Evolutionary conservation across 2,888 invertebrate species (phyloP).

Genomic region (Endomychus coccineus): DNA sequence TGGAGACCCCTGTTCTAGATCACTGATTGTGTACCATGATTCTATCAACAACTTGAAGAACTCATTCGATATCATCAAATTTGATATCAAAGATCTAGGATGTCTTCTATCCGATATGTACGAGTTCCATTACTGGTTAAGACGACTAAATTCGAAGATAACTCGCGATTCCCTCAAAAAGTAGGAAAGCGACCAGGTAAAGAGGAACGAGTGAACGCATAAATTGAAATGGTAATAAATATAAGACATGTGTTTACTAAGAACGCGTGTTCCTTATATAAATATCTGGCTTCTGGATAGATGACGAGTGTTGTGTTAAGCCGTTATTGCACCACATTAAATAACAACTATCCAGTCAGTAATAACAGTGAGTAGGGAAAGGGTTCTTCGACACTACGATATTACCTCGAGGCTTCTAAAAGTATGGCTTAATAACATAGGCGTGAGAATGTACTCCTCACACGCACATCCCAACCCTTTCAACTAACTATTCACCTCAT

Average conservation of each 20-base stretch:
- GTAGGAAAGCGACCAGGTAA: no score
- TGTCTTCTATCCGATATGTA: no score
- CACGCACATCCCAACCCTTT: conserved; percentile 20
- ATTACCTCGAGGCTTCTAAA: conserved; percentile 20
- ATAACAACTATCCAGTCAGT: conserved; percentile 26
- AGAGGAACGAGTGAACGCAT: no score
- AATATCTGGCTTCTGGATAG: conserved; percentile 36
- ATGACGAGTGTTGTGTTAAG: conserved; percentile 35
- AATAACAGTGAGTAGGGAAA: conserved; percentile 21
- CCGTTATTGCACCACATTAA: conserved; percentile 36
- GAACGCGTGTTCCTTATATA: conserved; percentile 35
- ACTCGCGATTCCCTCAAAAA: no score
- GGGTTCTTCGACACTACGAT: conserved; percentile 13
- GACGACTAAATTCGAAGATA: no score
- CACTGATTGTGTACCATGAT: no score
- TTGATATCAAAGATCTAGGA: no score
- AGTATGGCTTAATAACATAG: conserved; percentile 30
- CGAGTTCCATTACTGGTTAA: no score
- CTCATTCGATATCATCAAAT: no score
- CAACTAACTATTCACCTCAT: neutral
- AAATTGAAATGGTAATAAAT: conserved; percentile 22
- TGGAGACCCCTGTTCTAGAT: no score
- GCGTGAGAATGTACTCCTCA: conserved; percentile 34
- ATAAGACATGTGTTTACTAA: conserved; percentile 31
- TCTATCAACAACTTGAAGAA: no score